Evolutionary conservation across 2,888 invertebrate genomes (phyloP).

Genomic region (Digitonthophagus gazella): DNA sequence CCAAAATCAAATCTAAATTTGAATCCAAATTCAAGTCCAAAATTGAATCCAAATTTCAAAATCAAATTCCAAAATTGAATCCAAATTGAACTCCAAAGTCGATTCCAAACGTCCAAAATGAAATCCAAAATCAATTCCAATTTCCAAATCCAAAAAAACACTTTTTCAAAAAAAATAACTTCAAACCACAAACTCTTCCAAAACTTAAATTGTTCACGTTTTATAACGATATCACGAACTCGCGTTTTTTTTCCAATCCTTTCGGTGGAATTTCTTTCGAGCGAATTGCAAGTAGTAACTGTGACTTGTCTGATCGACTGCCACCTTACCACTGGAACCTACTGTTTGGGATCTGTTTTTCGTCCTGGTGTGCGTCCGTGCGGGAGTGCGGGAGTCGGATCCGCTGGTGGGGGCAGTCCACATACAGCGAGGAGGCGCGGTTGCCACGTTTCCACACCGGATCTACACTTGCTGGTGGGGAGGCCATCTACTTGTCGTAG

Average conservation of each 20-base stretch:
- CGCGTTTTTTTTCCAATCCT: constrained; percentile 2
- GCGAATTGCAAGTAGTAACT: constrained; percentile 44
- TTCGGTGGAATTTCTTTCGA: constrained; percentile 15
- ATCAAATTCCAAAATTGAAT: no score
- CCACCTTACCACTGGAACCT: constrained; percentile 50
- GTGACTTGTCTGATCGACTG: constrained; percentile 46
- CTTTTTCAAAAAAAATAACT: no score
- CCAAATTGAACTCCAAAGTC: no score
- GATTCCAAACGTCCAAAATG: no score
- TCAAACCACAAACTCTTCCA: no score
- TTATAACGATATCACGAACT: neutral
- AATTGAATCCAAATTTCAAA: no score
- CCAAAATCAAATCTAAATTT: no score
- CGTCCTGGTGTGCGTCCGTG: constrained; percentile 11
- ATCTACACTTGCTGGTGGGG: constrained; percentile 45
- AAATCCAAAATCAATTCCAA: no score
- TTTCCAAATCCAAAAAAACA: no score
- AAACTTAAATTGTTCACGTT: neutral
- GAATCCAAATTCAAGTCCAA: no score
- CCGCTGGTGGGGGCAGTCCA: constrained; percentile 32
- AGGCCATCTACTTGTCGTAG: constrained; percentile 36
- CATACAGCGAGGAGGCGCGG: constrained; percentile 29
- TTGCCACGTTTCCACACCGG: constrained; percentile 47
- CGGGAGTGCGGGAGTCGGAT: constrained; percentile 35
- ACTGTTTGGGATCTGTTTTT: constrained; percentile 39